Evolutionary conservation across 2,888 invertebrate species (phyloP).

Genomic region (Sphaerophoria taeniata): DNA sequence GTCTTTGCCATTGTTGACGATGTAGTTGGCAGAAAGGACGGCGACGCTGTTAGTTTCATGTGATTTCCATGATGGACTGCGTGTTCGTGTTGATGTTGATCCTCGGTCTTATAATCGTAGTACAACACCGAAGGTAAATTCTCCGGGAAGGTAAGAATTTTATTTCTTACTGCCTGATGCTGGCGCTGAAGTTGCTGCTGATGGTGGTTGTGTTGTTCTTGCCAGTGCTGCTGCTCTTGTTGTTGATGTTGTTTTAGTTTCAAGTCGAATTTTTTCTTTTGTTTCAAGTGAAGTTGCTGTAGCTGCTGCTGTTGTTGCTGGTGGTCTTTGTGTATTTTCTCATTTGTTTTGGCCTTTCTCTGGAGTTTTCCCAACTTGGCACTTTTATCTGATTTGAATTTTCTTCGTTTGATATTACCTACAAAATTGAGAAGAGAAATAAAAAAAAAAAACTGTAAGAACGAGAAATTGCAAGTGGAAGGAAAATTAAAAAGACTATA

Average conservation of each 20-base stretch:
- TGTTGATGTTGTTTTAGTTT: conserved; percentile 55
- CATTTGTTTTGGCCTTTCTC: conserved; percentile 76
- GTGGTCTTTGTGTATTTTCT: conserved; percentile 77
- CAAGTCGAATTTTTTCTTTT: conserved; percentile 62
- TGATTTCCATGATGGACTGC: conserved; percentile 79
- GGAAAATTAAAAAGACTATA: neutral
- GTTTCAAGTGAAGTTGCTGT: conserved; percentile 61
- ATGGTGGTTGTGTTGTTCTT: conserved; percentile 50
- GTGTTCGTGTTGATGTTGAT: conserved; percentile 81
- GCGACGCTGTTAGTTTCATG: conserved; percentile 47
- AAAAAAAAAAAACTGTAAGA: neutral
- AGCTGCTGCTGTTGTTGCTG: conserved; percentile 65
- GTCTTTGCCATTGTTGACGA: neutral
- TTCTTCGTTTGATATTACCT: conserved; percentile 72
- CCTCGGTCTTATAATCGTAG: conserved; percentile 82
- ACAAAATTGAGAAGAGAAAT: conserved; percentile 17
- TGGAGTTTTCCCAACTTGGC: conserved; percentile 61
- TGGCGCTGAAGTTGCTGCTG: conserved; percentile 51
- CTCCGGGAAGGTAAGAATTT: conserved; percentile 81
- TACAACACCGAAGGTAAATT: conserved; percentile 81
- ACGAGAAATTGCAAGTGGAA: neutral
- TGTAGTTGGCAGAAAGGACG: conserved; percentile 6
- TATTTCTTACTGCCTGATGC: conserved; percentile 68
- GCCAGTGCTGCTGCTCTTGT: conserved; percentile 36
- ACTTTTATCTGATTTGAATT: conserved; percentile 74